Percentiles rank a stretch among this genome's conserved stretches.
These are phyloP conservation scores for Muscicapa comitata DNA, from an alignment of 2,797 vertebrate species.

Conservation along the genomic window DNA sequence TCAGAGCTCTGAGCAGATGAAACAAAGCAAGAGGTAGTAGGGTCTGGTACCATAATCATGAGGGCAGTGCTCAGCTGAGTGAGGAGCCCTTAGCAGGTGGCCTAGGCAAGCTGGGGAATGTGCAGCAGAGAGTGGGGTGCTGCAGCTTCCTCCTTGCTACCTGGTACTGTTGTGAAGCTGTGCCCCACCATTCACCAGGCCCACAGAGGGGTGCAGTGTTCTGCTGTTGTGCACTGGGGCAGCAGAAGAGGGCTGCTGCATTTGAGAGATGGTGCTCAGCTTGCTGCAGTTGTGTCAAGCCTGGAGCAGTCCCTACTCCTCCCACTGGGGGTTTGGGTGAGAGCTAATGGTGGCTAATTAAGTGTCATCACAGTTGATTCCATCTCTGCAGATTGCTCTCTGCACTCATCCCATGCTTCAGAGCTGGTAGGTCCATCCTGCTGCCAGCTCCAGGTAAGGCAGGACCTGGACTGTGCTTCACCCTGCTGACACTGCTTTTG, in stretches of 20 bases:
- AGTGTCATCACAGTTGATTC: neutral
- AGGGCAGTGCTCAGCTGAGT: neutral
- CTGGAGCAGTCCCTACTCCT: neutral
- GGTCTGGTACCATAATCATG: neutral
- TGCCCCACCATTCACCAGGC: rapidly evolving
- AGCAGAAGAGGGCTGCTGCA: neutral
- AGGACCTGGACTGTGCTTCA: neutral
- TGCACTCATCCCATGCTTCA: neutral
- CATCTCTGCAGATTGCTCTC: neutral
- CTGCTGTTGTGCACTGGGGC: neutral
- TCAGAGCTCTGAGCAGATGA: neutral
- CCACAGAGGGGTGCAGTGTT: neutral
- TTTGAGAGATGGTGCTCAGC: neutral
- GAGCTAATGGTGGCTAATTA: neutral
- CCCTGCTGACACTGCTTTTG: neutral
- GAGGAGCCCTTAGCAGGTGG: neutral
- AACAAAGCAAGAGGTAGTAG: neutral
- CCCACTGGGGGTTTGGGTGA: neutral
- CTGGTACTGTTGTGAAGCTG: neutral
- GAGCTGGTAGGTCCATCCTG: neutral
- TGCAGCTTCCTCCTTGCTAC: neutral
- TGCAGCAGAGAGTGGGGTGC: neutral
- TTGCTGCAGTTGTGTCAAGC: neutral
- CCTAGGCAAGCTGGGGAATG: neutral
- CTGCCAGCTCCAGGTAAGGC: neutral